Percentiles rank a stretch among this genome's conserved stretches.
phyloP scores from a whole-genome alignment of 2,888 invertebrate species.

The Caenorhabditis sp. region DNA sequence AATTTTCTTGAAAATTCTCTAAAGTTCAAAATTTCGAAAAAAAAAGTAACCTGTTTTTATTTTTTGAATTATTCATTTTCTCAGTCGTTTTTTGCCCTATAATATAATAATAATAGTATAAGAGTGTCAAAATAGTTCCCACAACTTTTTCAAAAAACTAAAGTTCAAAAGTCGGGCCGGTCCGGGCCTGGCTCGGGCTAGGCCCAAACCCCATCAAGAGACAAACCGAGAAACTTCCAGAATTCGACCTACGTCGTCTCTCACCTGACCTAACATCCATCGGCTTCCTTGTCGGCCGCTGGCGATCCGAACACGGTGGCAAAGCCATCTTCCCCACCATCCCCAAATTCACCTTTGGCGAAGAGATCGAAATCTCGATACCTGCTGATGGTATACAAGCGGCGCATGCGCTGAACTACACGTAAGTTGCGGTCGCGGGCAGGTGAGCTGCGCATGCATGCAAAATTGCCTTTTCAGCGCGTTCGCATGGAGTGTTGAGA shows the following conservation, averaged over 20 bases:
- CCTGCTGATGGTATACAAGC: conserved; percentile 60
- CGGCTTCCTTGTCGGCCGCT: conserved; percentile 68
- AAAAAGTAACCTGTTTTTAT: too few species aligned
- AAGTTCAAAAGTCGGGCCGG: too few species aligned
- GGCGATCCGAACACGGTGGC: conserved; percentile 70
- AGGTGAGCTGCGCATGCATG: conserved; percentile 15
- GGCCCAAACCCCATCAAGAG: too few species aligned
- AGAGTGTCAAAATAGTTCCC: too few species aligned
- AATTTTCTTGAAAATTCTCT: background rate
- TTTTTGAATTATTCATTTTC: background rate
- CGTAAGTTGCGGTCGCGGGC: conserved; percentile 50
- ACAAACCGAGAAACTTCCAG: conserved; percentile 40
- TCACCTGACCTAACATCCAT: conserved; percentile 61
- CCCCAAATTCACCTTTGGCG: conserved; percentile 71
- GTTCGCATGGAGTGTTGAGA: conserved; percentile 52
- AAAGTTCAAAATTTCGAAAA: background rate
- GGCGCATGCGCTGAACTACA: conserved; percentile 68
- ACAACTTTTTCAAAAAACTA: too few species aligned
- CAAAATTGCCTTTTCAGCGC: conserved; percentile 25
- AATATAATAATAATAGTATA: too few species aligned
- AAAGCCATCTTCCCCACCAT: conserved; percentile 69
- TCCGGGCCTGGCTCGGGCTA: too few species aligned
- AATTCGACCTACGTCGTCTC: conserved; percentile 62
- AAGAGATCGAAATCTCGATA: conserved; percentile 68
- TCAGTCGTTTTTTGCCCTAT: too few species aligned